These are phyloP conservation scores for Dryobates pubescens DNA, from an alignment of 2,797 vertebrate genomes.

Conservation along the genomic window DNA sequence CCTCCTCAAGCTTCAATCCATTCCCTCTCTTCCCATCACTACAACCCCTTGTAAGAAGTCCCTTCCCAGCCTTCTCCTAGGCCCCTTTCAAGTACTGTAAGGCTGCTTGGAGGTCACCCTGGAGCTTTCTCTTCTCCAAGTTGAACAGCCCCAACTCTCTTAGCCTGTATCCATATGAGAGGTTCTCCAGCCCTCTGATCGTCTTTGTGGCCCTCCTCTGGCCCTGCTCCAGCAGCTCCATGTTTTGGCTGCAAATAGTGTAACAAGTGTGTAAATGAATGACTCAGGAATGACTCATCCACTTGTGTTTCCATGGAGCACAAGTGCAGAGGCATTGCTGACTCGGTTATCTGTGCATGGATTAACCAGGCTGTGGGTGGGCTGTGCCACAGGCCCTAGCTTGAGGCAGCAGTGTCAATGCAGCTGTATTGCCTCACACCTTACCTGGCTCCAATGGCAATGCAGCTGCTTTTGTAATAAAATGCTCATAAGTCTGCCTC, in stretches of 20 bases:
- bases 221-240: too few relatives aligned
- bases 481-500: neutral
- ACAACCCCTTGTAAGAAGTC: too few relatives aligned
- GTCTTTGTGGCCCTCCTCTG: too few relatives aligned
- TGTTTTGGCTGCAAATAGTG: neutral
- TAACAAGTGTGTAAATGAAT: neutral
- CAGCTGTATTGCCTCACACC: neutral
- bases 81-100: too few relatives aligned
- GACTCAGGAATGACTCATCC: neutral
- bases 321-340: neutral
- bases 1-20: too few relatives aligned
- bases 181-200: too few relatives aligned
- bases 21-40: too few relatives aligned
- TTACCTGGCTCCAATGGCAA: neutral
- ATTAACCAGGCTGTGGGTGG: neutral
- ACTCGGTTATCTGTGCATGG: neutral
- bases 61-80: too few relatives aligned
- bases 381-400: neutral
- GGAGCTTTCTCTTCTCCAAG: neutral
- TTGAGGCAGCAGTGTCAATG: neutral
- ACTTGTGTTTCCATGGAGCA: rapidly evolving
- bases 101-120: too few relatives aligned
- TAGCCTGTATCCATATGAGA: too few relatives aligned
- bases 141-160: too few relatives aligned
- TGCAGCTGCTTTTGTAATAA: neutral